Evolutionary conservation across 1,140 invertebrate species (phyloP), one percentile per base, ranked within the genome.

Genomic region (Delia radicum): DNA sequence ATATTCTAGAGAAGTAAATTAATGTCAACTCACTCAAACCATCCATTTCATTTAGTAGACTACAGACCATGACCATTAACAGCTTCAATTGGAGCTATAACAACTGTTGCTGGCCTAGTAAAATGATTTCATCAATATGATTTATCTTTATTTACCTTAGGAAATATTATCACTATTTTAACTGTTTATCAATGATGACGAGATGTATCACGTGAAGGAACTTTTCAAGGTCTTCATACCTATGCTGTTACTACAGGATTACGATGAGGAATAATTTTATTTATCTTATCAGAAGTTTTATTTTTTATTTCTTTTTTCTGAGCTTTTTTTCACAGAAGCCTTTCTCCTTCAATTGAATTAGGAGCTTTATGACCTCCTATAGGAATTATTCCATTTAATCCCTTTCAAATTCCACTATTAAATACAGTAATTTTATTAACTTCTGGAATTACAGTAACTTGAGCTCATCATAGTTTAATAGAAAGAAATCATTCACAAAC

Each of bases 261-360:
- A 85, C 87, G 87, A 78, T 85, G 87, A 85, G 89, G 90, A 77
- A 90, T 91, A 89, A 88, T 91, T 81, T 79, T 91, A 86, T 91
- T 91, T 87, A 91, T 91, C 89, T 82, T 87, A 62, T 91, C 89
- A 77, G 89, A 91, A 89, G 77, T 91, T 73, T 88, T 91, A 78
- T 91, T 91, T 84, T 91, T 91, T 86, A 76, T 90, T 74, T 88
- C 86, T 65, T 91, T 91, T 86, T 91, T 92, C 85, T 91, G 90
- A 89, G 81, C 87, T 7, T 93, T 91, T 82, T 92, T 92, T 83
- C 90, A 92, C 81, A 89, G 88, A 86, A 89, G 88, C 3, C 13
- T 37, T 10, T 37, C 33, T 3, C 33, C 33, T 2, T 37, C 33
- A 2, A 37, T 37, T 37, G 33, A 92, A 88, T 85, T 92, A 85